Percentiles rank a stretch among this genome's conserved stretches.
These are phyloP conservation scores for Xyrichtys novacula DNA, from an alignment of 2,797 vertebrate species.

Conservation along the genomic window DNA sequence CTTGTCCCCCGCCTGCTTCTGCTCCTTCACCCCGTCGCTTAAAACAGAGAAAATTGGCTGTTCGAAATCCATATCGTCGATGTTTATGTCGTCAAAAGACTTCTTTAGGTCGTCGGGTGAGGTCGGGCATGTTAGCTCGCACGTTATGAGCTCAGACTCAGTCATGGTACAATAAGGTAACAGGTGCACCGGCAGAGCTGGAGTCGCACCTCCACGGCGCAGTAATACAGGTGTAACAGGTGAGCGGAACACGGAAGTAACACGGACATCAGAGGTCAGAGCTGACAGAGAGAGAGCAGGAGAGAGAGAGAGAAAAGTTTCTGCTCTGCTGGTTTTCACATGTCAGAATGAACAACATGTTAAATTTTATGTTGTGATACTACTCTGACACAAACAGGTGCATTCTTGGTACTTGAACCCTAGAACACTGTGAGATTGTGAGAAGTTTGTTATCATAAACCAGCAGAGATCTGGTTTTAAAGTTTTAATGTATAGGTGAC, in stretches of 20 bases:
- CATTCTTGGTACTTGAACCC: background rate
- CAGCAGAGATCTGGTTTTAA: no score
- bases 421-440: no score
- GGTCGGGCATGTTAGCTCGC: slow-evolving; percentile 64
- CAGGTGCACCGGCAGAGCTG: slow-evolving; percentile 75
- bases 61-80: slow-evolving; percentile 31
- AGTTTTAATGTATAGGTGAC: no score
- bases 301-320: slow-evolving; percentile 2
- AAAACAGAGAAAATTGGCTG: slow-evolving; percentile 67
- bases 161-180: slow-evolving; percentile 69
- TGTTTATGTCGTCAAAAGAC: background rate
- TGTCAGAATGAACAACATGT: slow-evolving; percentile 17
- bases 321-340: slow-evolving; percentile 29
- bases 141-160: slow-evolving; percentile 56
- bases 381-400: background rate
- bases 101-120: slow-evolving; percentile 51
- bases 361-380: background rate
- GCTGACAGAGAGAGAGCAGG: slow-evolving; percentile 24
- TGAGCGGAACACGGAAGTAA: slow-evolving; percentile 85
- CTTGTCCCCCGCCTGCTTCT: slow-evolving; percentile 8
- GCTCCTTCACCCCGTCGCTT: slow-evolving; percentile 26
- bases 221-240: slow-evolving; percentile 84
- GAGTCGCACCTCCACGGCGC: slow-evolving; percentile 32
- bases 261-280: slow-evolving; percentile 56
- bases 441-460: no score